Evolutionary conservation across 1,140 invertebrate species (phyloP).

Genomic region (Aricia agestis): DNA sequence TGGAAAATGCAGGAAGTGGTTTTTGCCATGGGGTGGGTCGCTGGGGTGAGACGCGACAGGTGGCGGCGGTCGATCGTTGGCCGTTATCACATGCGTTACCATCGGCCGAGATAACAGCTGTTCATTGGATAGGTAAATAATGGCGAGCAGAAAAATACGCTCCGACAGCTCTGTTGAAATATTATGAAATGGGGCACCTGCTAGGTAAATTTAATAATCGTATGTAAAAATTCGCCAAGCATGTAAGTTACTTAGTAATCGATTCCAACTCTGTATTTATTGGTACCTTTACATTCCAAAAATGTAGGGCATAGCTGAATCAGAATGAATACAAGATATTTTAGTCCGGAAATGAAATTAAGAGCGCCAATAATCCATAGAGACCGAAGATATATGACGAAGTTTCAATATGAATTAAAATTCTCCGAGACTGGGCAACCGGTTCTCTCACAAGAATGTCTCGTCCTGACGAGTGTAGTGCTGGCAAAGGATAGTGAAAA

Average conservation of each 20-base stretch:
- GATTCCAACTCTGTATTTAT: too few relatives aligned
- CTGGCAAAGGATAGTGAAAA: not conserved
- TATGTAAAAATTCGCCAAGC: too few relatives aligned
- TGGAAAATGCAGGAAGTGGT: not conserved
- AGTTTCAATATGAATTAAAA: not conserved
- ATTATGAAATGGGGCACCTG: not conserved
- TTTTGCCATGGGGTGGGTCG: not conserved
- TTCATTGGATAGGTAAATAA: not conserved
- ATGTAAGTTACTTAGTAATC: too few relatives aligned
- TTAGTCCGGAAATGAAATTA: not conserved
- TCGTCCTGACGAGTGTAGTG: not conserved
- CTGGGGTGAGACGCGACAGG: conserved; percentile 4
- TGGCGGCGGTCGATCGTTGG: not conserved
- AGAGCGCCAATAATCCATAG: not conserved
- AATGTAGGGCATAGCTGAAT: not conserved
- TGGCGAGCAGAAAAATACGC: not conserved
- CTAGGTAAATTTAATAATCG: too few relatives aligned
- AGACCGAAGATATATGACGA: not conserved
- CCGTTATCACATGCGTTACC: not conserved
- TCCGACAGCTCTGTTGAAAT: not conserved
- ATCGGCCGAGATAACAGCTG: conserved; percentile 4
- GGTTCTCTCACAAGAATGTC: not conserved
- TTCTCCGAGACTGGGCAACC: not conserved
- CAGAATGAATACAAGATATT: not conserved
- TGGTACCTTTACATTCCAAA: not conserved